These are phyloP conservation scores for Myiothlypis chrysogaster DNA, from an alignment of 2,797 vertebrate genomes.

Conservation along the genomic window DNA sequence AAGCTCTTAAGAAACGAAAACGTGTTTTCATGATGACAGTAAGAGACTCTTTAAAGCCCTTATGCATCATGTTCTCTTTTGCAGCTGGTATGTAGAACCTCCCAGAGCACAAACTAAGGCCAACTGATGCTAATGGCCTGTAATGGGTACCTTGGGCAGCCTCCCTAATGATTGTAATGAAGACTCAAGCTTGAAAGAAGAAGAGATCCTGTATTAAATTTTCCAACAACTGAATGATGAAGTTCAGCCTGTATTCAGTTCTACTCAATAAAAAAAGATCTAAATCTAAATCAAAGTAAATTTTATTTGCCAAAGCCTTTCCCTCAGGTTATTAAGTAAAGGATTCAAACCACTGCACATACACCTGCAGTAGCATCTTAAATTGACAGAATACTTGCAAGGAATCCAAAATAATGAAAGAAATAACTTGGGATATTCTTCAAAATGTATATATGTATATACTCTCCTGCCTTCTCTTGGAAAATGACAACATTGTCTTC, in stretches of 20 bases:
- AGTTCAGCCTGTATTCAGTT: background rate
- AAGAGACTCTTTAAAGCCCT: background rate
- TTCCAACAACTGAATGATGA: background rate
- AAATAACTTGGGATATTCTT: background rate
- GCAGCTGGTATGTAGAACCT: background rate
- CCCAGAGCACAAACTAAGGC: background rate
- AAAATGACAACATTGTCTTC: background rate
- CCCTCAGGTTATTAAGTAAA: background rate
- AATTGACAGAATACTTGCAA: background rate
- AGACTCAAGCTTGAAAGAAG: background rate
- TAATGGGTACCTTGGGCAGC: background rate
- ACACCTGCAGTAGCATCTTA: background rate
- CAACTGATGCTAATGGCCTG: background rate
- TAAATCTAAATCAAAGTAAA: background rate
- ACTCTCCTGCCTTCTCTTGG: background rate
- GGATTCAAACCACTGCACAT: background rate
- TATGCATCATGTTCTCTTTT: background rate
- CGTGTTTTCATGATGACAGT: background rate
- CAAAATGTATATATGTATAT: background rate
- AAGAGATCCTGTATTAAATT: background rate
- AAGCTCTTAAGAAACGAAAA: background rate
- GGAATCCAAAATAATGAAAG: background rate
- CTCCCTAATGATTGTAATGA: background rate
- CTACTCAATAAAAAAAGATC: background rate
- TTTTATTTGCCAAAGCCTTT: background rate